A percentile compares a stretch with the other conserved stretches of the same genome.
These are phyloP conservation scores for Capitulum mitella DNA, from an alignment of 2,888 invertebrate species.

Conservation along the genomic window DNA sequence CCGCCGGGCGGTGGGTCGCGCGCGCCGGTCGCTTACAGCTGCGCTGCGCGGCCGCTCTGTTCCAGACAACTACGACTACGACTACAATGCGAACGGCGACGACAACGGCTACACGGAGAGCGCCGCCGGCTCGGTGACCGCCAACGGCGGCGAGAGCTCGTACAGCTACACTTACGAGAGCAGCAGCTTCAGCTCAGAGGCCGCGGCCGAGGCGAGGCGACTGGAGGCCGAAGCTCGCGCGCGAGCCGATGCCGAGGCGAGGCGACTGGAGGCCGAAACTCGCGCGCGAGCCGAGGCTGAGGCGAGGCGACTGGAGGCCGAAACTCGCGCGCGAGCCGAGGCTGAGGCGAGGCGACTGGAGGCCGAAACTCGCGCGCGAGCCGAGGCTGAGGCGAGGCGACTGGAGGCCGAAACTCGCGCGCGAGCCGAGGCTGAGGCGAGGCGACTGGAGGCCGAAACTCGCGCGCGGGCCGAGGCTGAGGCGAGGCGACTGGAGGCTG, in stretches of 20 bases:
- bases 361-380: neutral
- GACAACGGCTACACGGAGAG: too few relatives aligned
- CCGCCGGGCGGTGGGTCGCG: neutral
- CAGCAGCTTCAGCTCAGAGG: neutral
- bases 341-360: neutral
- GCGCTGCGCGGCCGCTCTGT: neutral
- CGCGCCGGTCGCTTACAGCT: too few relatives aligned
- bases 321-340: neutral
- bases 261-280: neutral
- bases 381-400: neutral
- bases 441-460: too few relatives aligned
- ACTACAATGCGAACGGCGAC: too few relatives aligned
- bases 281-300: neutral
- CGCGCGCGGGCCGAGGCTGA: neutral
- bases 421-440: neutral
- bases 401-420: neutral
- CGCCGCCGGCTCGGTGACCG: neutral
- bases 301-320: neutral
- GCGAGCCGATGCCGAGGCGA: neutral
- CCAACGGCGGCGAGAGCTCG: neutral
- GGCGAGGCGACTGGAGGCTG: neutral
- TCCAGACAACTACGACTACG: neutral
- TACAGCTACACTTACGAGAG: constrained; percentile 20
- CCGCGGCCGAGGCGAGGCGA: neutral
- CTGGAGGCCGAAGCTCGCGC: neutral